A percentile compares a stretch with the other conserved stretches of the same genome.
phyloP scores from a whole-genome alignment of 2,888 invertebrate genomes.

The Lamellibrachia columna region DNA sequence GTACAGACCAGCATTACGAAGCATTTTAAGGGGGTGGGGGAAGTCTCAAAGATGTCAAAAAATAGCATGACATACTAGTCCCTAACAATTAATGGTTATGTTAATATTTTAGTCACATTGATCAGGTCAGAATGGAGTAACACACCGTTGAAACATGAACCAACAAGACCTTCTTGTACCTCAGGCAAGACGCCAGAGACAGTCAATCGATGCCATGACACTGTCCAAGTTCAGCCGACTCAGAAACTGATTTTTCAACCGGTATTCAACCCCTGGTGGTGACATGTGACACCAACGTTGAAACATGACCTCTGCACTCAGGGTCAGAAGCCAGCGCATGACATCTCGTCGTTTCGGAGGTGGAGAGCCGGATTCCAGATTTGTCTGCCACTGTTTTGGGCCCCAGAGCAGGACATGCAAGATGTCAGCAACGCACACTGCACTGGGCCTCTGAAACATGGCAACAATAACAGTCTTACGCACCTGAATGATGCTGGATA shows the following conservation, averaged over 20 bases:
- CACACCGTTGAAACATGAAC: background rate
- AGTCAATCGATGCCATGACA: background rate
- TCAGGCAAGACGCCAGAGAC: background rate
- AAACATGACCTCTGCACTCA: slow-evolving; percentile 30
- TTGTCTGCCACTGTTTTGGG: slow-evolving; percentile 28
- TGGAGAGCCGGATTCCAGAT: background rate
- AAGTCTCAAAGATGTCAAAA: too few relatives aligned
- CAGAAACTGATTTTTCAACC: background rate
- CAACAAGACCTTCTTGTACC: background rate
- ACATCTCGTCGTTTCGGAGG: slow-evolving; percentile 20
- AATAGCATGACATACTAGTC: too few relatives aligned
- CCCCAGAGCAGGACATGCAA: slow-evolving; percentile 32
- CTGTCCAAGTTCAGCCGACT: slow-evolving; percentile 4
- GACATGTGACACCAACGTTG: slow-evolving; percentile 20
- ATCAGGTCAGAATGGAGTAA: background rate
- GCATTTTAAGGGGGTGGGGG: too few relatives aligned
- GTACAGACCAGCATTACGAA: too few relatives aligned
- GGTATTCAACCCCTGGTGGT: background rate
- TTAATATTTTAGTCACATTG: background rate
- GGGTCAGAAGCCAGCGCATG: slow-evolving; percentile 31
- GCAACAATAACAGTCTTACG: too few relatives aligned
- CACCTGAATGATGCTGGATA: too few relatives aligned
- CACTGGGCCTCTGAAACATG: slow-evolving; percentile 29
- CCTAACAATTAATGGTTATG: background rate
- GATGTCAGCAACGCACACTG: slow-evolving; percentile 13